Percentiles rank a stretch among this genome's conserved stretches.
Conservation (phyloP, 2,113 vertebrate species). For the Cinclus cinclus region DNA sequence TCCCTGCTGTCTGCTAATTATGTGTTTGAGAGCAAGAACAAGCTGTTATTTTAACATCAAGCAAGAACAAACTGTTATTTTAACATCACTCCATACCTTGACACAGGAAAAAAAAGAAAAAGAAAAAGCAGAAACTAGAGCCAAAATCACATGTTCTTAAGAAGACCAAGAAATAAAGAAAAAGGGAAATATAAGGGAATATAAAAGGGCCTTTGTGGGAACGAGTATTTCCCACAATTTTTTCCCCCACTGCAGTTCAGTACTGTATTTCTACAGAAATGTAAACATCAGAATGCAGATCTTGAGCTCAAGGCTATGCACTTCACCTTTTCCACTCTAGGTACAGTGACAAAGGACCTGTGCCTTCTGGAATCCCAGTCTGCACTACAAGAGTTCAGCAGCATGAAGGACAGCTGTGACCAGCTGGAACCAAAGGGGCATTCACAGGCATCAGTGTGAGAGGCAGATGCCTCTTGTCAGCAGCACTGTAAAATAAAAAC, state of each 20-base stretch:
- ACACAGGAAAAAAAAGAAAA: neutral
- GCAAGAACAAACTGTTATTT: neutral
- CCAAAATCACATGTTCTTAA: neutral
- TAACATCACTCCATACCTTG: neutral
- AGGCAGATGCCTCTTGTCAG: neutral
- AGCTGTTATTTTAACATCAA: neutral
- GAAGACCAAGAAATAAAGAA: neutral
- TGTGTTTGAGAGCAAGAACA: constrained; percentile 4
- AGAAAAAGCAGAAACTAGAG: neutral
- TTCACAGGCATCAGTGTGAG: neutral
- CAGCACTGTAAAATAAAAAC: neutral
- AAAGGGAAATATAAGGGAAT: neutral
- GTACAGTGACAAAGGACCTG: neutral
- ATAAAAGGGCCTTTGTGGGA: neutral
- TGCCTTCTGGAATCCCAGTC: neutral
- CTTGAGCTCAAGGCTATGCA: neutral
- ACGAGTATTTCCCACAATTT: neutral
- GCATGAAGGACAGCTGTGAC: neutral
- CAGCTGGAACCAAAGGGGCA: neutral
- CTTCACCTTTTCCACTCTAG: neutral
- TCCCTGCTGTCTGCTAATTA: constrained; percentile 1
- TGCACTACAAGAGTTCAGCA: neutral
- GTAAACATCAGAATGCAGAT: neutral
- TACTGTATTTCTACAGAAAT: neutral
- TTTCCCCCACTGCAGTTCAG: neutral